phyloP scores from a whole-genome alignment of 1,140 invertebrate genomes.

The Oryzaephilus surinamensis region DNA sequence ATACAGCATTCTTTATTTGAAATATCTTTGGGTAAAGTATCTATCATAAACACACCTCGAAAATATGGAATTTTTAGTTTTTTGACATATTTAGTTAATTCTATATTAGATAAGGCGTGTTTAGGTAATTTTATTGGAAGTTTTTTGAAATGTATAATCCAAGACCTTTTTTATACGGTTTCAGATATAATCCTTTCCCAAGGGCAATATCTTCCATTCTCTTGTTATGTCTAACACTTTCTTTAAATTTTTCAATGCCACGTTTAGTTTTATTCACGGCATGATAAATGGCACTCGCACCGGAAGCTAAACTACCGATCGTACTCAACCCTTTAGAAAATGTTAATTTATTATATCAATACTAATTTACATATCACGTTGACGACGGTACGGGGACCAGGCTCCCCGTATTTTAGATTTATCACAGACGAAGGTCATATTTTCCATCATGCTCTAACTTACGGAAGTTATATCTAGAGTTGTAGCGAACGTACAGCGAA shows the following conservation, averaged over 20 bases:
- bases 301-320: conserved; percentile 27
- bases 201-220: conserved; percentile 29
- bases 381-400: too few relatives aligned
- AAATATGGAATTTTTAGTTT: conserved; percentile 25
- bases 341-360: too few relatives aligned
- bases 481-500: too few relatives aligned
- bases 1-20: conserved; percentile 27
- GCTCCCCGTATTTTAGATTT: too few relatives aligned
- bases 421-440: too few relatives aligned
- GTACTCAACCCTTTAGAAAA: conserved; percentile 9
- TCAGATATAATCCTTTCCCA: conserved; percentile 31
- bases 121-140: conserved; percentile 13
- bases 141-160: conserved; percentile 16
- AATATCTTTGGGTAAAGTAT: conserved; percentile 23
- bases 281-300: conserved; percentile 29
- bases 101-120: conserved; percentile 19
- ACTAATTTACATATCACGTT: too few relatives aligned
- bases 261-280: conserved; percentile 27
- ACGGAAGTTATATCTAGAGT: too few relatives aligned
- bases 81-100: conserved; percentile 19
- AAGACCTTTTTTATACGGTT: conserved; percentile 29
- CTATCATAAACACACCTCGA: conserved; percentile 31
- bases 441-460: too few relatives aligned
- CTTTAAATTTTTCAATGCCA: conserved; percentile 24
- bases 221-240: conserved; percentile 29